Evolutionary conservation across 2,797 vertebrate species (phyloP).

Genomic region (Poeciliopsis presidionis): DNA sequence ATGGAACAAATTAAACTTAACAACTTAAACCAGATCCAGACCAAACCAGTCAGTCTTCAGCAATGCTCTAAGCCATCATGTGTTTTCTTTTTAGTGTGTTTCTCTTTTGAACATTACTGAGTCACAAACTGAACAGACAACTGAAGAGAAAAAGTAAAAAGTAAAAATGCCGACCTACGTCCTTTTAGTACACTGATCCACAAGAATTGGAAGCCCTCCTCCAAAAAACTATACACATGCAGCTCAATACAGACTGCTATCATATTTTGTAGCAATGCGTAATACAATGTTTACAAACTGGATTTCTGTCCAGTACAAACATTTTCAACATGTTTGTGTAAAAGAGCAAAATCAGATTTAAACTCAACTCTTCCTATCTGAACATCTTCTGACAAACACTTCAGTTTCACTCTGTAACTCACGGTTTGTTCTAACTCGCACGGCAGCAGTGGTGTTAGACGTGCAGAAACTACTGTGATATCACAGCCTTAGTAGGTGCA

Average conservation of each 20-base stretch:
- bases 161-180: background rate
- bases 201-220: background rate
- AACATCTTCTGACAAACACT: slow-evolving; percentile 2
- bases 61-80: background rate
- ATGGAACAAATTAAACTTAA: background rate
- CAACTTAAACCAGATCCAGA: too few relatives aligned
- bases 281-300: background rate
- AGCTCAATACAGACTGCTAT: background rate
- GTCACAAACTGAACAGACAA: background rate
- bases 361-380: background rate
- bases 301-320: background rate
- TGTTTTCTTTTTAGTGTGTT: background rate
- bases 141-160: background rate
- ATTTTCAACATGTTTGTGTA: background rate
- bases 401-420: background rate
- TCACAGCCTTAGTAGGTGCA: background rate
- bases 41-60: background rate
- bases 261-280: background rate
- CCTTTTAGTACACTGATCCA: background rate
- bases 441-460: background rate
- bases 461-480: slow-evolving; percentile 3
- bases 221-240: too few relatives aligned
- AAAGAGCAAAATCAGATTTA: background rate
- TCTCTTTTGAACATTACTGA: background rate
- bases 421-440: background rate